A percentile compares a stretch with the other conserved stretches of the same genome.
These are phyloP conservation scores for Quadroppia sp. DNA, from an alignment of 2,888 invertebrate species.

Conservation along the genomic window DNA sequence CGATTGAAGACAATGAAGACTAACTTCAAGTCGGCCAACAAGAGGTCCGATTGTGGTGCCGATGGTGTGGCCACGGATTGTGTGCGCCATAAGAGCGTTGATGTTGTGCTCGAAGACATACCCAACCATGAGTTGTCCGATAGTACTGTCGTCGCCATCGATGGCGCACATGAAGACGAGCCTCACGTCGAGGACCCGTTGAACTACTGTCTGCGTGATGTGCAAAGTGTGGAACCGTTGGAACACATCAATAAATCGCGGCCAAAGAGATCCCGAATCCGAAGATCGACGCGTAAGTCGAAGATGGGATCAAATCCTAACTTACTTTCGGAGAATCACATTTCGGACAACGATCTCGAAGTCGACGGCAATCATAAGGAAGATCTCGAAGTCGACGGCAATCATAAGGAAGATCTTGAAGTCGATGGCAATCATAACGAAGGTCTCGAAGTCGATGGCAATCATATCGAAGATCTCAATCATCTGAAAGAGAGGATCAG, in stretches of 20 bases:
- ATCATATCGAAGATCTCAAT: neutral
- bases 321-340: too few species aligned
- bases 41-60: neutral
- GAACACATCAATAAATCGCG: conserved; percentile 13
- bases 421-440: neutral
- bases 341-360: too few species aligned
- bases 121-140: neutral
- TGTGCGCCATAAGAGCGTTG: neutral
- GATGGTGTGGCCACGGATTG: neutral
- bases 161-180: neutral
- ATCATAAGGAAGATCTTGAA: neutral
- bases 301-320: neutral
- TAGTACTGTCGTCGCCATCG: neutral
- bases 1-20: neutral
- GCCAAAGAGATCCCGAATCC: neutral
- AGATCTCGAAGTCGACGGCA: neutral
- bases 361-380: neutral
- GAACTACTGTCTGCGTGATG: neutral
- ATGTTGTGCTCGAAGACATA: neutral
- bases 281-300: neutral
- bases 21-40: neutral
- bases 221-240: neutral
- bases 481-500: neutral
- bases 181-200: neutral
- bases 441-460: neutral